Evolutionary conservation across 2,888 invertebrate species (phyloP).

Genomic region (Drosophila recens): DNA sequence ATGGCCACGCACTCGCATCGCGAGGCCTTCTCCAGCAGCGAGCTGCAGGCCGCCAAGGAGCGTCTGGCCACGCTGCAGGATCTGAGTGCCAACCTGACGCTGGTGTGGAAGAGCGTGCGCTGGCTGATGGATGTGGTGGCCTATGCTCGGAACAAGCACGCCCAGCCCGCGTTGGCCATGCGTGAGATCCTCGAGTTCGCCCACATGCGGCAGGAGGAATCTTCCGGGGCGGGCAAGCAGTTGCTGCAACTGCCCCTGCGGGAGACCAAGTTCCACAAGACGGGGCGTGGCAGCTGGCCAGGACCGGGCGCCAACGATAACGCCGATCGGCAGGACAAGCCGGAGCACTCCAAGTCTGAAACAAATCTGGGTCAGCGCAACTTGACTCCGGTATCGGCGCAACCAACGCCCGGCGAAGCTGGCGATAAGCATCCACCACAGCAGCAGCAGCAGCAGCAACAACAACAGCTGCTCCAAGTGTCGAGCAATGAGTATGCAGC

Average conservation of each 20-base stretch:
- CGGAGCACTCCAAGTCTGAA: conserved; percentile 94
- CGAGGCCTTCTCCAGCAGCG: conserved; percentile 96
- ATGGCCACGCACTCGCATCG: conserved; percentile 96
- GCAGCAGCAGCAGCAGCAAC: conserved; percentile 39
- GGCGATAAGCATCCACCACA: conserved; percentile 30
- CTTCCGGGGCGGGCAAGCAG: conserved; percentile 55
- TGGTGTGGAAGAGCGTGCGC: conserved; percentile 96
- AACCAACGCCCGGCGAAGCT: conserved; percentile 19
- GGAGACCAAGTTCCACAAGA: conserved; percentile 90
- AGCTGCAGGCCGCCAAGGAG: conserved; percentile 94
- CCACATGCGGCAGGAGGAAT: conserved; percentile 64
- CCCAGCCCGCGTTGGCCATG: conserved; percentile 84
- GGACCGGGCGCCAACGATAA: conserved; percentile 87
- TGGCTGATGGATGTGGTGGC: conserved; percentile 99
- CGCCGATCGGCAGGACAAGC: conserved; percentile 63
- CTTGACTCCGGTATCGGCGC: conserved; percentile 50
- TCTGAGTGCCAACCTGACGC: conserved; percentile 93
- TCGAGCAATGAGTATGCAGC: conserved; percentile 40
- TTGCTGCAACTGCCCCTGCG: conserved; percentile 85
- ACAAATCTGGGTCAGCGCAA: conserved; percentile 87
- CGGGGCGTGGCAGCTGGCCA: conserved; percentile 93
- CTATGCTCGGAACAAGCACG: conserved; percentile 93
- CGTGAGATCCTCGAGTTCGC: conserved; percentile 83
- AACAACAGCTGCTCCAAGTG: conserved; percentile 71
- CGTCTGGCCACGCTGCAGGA: conserved; percentile 93